A percentile compares a stretch with the other conserved stretches of the same genome.
These are phyloP conservation scores for Pseudochromis fuscus DNA, from an alignment of 2,797 vertebrate species.

Conservation along the genomic window DNA sequence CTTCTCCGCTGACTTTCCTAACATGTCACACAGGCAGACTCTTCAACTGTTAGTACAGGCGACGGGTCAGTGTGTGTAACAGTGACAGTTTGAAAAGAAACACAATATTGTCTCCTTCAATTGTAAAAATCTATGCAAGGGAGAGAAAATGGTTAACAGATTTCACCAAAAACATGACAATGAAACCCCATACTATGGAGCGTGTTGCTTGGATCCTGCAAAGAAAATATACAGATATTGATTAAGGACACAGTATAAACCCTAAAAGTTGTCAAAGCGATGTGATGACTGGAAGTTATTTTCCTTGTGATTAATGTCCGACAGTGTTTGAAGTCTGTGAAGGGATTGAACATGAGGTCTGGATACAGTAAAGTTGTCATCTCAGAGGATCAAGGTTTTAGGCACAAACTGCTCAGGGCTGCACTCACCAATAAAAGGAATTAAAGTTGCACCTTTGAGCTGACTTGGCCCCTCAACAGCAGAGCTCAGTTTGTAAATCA, in stretches of 20 bases:
- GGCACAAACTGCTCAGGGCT: slow-evolving; percentile 29
- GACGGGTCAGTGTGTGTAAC: slow-evolving; percentile 3
- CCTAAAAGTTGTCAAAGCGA: background rate
- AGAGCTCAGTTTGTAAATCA: slow-evolving; percentile 57
- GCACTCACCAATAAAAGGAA: slow-evolving; percentile 48
- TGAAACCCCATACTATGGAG: too few species aligned
- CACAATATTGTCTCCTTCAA: background rate
- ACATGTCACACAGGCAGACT: slow-evolving; percentile 40
- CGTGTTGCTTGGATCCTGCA: too few species aligned
- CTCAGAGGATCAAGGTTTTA: slow-evolving; percentile 45
- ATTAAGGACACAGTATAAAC: too few species aligned
- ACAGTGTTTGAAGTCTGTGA: slow-evolving; percentile 12
- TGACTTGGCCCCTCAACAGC: slow-evolving; percentile 24
- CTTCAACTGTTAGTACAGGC: slow-evolving; percentile 34
- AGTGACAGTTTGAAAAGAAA: background rate
- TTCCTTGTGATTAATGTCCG: background rate
- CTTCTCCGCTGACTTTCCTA: slow-evolving; percentile 62
- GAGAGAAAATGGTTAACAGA: background rate
- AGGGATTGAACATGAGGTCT: slow-evolving; percentile 13
- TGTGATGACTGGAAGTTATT: slow-evolving; percentile 7
- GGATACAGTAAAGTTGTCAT: slow-evolving; percentile 29
- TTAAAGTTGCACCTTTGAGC: slow-evolving; percentile 41
- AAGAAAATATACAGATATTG: too few species aligned
- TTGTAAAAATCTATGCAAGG: background rate
- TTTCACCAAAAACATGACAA: too few species aligned